Conservation (phyloP, 2,888 invertebrate species). For the Biston betularia region DNA sequence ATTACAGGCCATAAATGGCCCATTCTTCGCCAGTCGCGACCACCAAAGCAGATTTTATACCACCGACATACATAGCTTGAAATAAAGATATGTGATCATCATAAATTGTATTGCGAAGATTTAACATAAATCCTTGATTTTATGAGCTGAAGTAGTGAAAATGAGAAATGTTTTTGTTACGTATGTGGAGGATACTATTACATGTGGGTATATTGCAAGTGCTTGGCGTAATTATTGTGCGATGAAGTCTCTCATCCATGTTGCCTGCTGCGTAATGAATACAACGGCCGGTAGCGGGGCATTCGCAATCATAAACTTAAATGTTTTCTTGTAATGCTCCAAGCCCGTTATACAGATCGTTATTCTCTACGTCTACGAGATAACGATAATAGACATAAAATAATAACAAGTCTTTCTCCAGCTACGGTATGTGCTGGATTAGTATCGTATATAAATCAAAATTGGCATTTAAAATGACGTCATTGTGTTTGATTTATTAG, state of each 20-base stretch:
- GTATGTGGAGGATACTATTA: conserved; percentile 43
- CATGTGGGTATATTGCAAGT: conserved; percentile 57
- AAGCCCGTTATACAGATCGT: conserved; percentile 51
- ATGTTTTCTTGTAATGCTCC: conserved; percentile 59
- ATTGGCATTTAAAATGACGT: conserved; percentile 5
- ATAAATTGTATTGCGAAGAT: not conserved
- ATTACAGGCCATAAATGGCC: conserved; percentile 68
- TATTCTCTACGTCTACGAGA: conserved; percentile 46
- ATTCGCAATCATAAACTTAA: conserved; percentile 66
- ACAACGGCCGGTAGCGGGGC: conserved; percentile 63
- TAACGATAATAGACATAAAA: conserved; percentile 42
- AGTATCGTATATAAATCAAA: conserved; percentile 20
- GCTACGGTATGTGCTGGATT: conserved; percentile 7
- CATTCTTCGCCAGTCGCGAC: conserved; percentile 63
- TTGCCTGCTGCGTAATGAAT: conserved; percentile 58
- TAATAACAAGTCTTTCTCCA: conserved; percentile 32
- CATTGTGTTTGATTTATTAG: not conserved
- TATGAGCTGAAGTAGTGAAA: conserved; percentile 32
- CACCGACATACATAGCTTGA: not conserved
- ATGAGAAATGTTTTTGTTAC: conserved; percentile 41
- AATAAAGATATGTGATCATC: conserved; percentile 18
- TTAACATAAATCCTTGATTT: not conserved
- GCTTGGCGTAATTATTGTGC: conserved; percentile 64
- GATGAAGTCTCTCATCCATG: conserved; percentile 58
- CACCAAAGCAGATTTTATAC: conserved; percentile 55